Base-by-base conservation (phyloP, 2,888 invertebrate species). In the Eupeodes luniger region DNA sequence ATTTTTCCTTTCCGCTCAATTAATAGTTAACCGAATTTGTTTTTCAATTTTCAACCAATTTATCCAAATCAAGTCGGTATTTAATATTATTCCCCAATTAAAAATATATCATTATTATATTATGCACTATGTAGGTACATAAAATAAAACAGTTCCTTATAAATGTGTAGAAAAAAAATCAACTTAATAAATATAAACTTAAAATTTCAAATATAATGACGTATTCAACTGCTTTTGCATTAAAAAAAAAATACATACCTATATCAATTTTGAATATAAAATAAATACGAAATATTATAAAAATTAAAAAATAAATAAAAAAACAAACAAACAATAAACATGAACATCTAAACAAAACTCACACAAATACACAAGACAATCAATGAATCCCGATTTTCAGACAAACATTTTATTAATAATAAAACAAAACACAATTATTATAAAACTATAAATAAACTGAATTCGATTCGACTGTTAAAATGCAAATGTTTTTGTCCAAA, bases 351-450 rank as follows among this genome's bases (percentile, higher is more conserved):
- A 80, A 88, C 75, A 62, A 81, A 88, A 81, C 77, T 85, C 78
- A 88, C 88, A 88, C 81, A 88, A 88, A 88, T 81, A 88, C 88
- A 88, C 88, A 88, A 88, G 88, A 88, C 88, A 88, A 88, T 88
- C 88, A 88, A 88, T 84, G 81, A 80, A 88, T 69, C 88, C 85
- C 78, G 70, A 75, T 78, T 81, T 84, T 88, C 53, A 75, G 59
- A 81, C 40, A 78, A 67, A 81, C 19, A 55, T 66, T 47, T 49
- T 66, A 66, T 27, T 66, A 27, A 36, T 55, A 67, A 61, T 64
- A 66, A 61, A 74, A 86, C 11, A 70, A 86, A 74, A 81, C 83
- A 81, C 70, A 72, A 40, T 40, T 40, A 40, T 40, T 40, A 40
- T 5, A 49, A 14, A 27, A 62, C 49, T 67, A 51, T 67, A 47